Conservation (phyloP, 2,888 invertebrate species). For the Ormyrus rosae region DNA sequence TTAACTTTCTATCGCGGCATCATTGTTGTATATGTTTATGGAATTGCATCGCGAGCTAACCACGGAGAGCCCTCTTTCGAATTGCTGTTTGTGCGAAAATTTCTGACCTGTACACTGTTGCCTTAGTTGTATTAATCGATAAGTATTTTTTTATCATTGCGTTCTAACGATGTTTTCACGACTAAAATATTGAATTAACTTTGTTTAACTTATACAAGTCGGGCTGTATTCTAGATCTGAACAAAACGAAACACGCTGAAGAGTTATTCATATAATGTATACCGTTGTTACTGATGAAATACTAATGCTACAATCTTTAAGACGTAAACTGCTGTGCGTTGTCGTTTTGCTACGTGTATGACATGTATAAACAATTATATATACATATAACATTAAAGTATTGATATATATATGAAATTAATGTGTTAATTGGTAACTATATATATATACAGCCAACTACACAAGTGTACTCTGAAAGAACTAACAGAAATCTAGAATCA, state of each 20-base stretch:
- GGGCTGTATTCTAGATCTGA: constrained; percentile 12
- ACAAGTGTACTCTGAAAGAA: constrained; percentile 25
- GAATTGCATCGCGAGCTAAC: constrained; percentile 30
- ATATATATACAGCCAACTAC: constrained; percentile 1
- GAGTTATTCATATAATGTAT: constrained; percentile 5
- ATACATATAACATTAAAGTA: constrained; percentile 18
- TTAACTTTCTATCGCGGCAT: constrained; percentile 47
- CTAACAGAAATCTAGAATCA: neutral
- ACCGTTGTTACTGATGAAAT: constrained; percentile 17
- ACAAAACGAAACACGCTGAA: constrained; percentile 26
- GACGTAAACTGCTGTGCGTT: constrained; percentile 35
- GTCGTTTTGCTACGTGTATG: constrained; percentile 49
- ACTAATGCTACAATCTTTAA: constrained; percentile 28
- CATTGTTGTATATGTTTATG: constrained; percentile 18
- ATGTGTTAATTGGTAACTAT: constrained; percentile 23
- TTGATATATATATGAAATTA: constrained; percentile 28
- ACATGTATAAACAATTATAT: constrained; percentile 46
- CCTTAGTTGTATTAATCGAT: too few species aligned
- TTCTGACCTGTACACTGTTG: neutral
- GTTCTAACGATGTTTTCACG: neutral
- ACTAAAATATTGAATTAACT: neutral
- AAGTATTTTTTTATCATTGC: too few species aligned
- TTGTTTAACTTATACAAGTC: neutral
- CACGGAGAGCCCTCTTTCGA: constrained; percentile 5
- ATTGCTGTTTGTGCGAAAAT: constrained; percentile 46